Percentiles rank a stretch among this genome's conserved stretches.
Conservation (phyloP, 92 coral and sea anemone genomes). For the Ricordea florida region DNA sequence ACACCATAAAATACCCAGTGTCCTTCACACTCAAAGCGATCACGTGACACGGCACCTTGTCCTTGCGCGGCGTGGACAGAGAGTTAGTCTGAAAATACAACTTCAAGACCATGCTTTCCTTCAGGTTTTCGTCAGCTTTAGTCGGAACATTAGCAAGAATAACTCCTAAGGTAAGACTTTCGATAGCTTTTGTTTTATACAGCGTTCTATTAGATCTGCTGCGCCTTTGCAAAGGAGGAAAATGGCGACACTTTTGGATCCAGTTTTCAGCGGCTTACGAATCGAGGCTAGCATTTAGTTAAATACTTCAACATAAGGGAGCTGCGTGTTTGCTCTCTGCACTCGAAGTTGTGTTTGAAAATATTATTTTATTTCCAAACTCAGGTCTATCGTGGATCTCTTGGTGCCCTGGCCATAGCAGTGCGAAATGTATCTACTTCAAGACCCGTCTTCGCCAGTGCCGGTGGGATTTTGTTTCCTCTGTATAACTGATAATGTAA, state of each 20-base stretch:
- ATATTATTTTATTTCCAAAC: not conserved
- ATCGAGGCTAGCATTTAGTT: too few relatives aligned
- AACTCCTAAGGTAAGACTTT: slow-evolving; percentile 92
- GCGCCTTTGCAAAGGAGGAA: too few relatives aligned
- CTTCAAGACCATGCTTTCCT: slow-evolving; percentile 85
- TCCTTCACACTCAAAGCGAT: not conserved
- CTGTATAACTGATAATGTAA: not conserved
- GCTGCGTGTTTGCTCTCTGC: not conserved
- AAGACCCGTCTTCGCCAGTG: slow-evolving; percentile 77
- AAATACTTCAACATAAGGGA: too few relatives aligned
- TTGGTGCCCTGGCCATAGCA: slow-evolving; percentile 84
- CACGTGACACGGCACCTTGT: slow-evolving; percentile 59
- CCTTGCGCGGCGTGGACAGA: slow-evolving; percentile 56
- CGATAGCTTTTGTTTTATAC: too few relatives aligned
- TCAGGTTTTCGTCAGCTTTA: slow-evolving; percentile 80
- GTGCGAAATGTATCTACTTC: slow-evolving; percentile 83
- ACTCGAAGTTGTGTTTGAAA: not conserved
- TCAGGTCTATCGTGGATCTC: slow-evolving; percentile 92
- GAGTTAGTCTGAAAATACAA: not conserved
- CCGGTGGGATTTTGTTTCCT: slow-evolving; percentile 29
- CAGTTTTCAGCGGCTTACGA: too few relatives aligned
- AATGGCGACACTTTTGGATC: too few relatives aligned
- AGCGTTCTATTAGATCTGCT: too few relatives aligned
- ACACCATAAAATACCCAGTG: slow-evolving; percentile 16
- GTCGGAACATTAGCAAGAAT: slow-evolving; percentile 83